Percentiles rank a stretch among this genome's conserved stretches.
phyloP scores from a whole-genome alignment of 2,797 vertebrate genomes.

The Australoheros facetus region DNA sequence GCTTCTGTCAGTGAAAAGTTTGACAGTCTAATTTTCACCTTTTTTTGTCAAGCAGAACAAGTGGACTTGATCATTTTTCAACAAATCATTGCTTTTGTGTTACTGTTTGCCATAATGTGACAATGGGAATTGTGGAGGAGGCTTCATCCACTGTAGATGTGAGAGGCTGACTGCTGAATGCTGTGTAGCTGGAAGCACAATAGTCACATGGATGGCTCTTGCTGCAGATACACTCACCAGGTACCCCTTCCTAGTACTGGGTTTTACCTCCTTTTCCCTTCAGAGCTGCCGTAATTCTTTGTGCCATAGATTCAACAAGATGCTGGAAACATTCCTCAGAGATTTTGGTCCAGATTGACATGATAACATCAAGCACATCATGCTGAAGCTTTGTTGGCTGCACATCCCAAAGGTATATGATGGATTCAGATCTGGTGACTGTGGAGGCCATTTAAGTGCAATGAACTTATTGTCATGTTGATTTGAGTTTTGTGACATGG shows the following conservation, averaged over 20 bases:
- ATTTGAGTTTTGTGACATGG: background rate
- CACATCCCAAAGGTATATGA: background rate
- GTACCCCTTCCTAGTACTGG: background rate
- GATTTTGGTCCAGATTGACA: background rate
- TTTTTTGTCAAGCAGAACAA: background rate
- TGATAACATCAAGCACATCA: background rate
- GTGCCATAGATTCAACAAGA: background rate
- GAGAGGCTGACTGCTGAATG: slow-evolving; percentile 23
- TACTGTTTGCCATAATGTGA: slow-evolving; percentile 8
- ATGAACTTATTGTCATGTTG: background rate
- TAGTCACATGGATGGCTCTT: slow-evolving; percentile 2
- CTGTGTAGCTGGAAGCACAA: slow-evolving; percentile 14
- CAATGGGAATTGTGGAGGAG: slow-evolving; percentile 21
- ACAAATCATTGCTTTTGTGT: background rate
- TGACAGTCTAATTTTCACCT: background rate
- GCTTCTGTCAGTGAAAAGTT: background rate
- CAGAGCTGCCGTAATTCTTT: background rate
- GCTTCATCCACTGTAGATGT: slow-evolving; percentile 22
- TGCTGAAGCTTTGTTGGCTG: background rate
- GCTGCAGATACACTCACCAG: background rate
- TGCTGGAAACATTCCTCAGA: background rate
- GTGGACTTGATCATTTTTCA: background rate
- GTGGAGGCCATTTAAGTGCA: background rate
- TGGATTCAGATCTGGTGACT: background rate
- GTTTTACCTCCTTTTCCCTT: background rate